Base-by-base conservation (phyloP, 35 echinoderm and acorn worm genomes). In the Lytechinus variegatus region DNA sequence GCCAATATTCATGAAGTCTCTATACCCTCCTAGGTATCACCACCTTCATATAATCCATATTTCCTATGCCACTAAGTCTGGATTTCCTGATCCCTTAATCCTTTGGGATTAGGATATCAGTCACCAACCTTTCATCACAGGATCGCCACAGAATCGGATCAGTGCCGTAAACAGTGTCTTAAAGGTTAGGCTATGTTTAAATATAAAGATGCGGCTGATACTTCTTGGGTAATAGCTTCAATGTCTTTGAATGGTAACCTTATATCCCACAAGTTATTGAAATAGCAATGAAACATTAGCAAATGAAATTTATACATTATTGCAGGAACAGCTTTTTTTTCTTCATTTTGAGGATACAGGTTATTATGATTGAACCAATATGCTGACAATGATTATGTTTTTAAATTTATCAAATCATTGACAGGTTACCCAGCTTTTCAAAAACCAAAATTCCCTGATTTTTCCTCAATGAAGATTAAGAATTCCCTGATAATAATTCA, bases 31-130 rank as follows among this genome's bases (percentile, higher is more conserved):
- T 4, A 71, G 14, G 19, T 71, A 21, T 71, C 61, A 71, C 61
- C 61, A 21, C 21, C 16, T 71, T 21, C 14, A 5, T 44, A 44
- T 71, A 71, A 71, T 71, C 61, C 14, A 5, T 44, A 44, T 19
- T 24, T 7, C 19, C 66, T 79, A 79, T 24, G 66, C n/a, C 66
- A 79, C 14, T 79, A 79, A 79, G 66, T 79, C 66, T 79, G 66
- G 66, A 79, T 79, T 79, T 79, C n/a, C 66, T 79, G 66, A 79
- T 79, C 66, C 66, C 66, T 79, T 79, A 79, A 79, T 79, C 66
- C 66, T 19, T 3, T 79, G 66, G 16, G 66, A 79, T 79, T 79
- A 79, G 66, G 19, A 79, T 79, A 79, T 79, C 66, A 7, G 6
- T 79, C 66, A 7, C 66, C 66, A 79, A 14, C 66, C 7, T n/a